Percentiles rank a stretch among this genome's conserved stretches.
These are phyloP conservation scores for Plectus sambesii DNA, from an alignment of 1,140 invertebrate genomes.

Conservation along the genomic window DNA sequence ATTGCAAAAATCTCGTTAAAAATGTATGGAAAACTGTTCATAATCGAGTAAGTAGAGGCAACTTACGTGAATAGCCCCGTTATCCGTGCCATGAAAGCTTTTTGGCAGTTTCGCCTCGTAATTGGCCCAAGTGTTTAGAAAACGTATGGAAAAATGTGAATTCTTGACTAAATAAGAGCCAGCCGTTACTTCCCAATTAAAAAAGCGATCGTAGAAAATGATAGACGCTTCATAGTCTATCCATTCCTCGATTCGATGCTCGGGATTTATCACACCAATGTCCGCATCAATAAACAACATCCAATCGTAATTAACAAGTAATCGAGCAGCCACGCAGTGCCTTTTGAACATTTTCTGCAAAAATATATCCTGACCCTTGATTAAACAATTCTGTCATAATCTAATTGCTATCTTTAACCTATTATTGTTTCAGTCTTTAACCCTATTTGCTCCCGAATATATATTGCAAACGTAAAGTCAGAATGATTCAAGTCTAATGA, in stretches of 20 bases:
- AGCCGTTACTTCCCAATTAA: conserved; percentile 6
- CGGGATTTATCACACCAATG: conserved; percentile 22
- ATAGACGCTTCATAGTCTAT: conserved; percentile 1
- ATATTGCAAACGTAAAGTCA: too few relatives aligned
- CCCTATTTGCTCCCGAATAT: too few relatives aligned
- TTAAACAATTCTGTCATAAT: too few relatives aligned
- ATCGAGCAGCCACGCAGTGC: conserved; percentile 13
- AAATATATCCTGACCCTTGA: too few relatives aligned
- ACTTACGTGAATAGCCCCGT: conserved; percentile 8
- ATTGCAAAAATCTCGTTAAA: too few relatives aligned
- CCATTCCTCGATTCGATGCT: conserved; percentile 6
- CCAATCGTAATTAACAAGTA: conserved; percentile 6
- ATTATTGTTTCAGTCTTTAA: too few relatives aligned
- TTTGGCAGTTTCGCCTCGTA: conserved; percentile 6
- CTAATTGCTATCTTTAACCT: too few relatives aligned
- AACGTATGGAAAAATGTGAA: not conserved
- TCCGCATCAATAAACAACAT: conserved; percentile 23
- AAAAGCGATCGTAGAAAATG: conserved; percentile 5
- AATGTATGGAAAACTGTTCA: too few relatives aligned
- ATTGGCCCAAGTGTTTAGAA: not conserved
- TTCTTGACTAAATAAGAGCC: conserved; percentile 6
- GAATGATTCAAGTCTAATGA: too few relatives aligned
- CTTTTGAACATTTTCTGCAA: conserved; percentile 18
- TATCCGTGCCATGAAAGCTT: conserved; percentile 7
- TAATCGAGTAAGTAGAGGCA: too few relatives aligned